These are phyloP conservation scores for Spilosoma lubricipeda DNA, from an alignment of 2,888 invertebrate species.

Conservation along the genomic window DNA sequence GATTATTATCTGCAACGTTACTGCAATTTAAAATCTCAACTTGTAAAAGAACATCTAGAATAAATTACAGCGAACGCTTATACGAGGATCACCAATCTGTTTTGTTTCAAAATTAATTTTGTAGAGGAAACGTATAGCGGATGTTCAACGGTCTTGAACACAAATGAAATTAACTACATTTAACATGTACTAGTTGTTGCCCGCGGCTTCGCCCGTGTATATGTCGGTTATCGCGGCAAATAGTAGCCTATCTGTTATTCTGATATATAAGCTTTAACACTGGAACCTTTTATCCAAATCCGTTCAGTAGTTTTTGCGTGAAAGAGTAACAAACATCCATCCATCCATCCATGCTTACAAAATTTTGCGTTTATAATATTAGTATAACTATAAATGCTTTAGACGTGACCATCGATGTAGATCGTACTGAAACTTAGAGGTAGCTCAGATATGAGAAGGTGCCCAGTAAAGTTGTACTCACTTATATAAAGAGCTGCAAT, in stretches of 20 bases:
- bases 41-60: background rate
- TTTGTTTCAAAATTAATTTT: background rate
- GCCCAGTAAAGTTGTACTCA: background rate
- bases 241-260: too few relatives aligned
- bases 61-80: background rate
- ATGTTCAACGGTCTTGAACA: background rate
- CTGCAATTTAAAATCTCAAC: background rate
- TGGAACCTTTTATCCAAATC: too few relatives aligned
- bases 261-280: too few relatives aligned
- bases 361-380: too few relatives aligned
- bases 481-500: background rate
- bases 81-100: background rate
- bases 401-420: background rate
- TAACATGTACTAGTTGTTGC: background rate
- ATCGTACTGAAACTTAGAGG: background rate
- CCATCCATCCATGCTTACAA: too few relatives aligned
- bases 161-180: background rate
- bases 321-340: too few relatives aligned
- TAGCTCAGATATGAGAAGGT: background rate
- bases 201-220: too few relatives aligned
- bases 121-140: background rate
- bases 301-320: too few relatives aligned
- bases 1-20: slow-evolving; percentile 1
- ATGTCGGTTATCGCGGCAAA: too few relatives aligned
- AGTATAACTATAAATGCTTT: too few relatives aligned